phyloP scores from a whole-genome alignment of 2,888 invertebrate species.

The Hirtodrosophila cameraria region DNA sequence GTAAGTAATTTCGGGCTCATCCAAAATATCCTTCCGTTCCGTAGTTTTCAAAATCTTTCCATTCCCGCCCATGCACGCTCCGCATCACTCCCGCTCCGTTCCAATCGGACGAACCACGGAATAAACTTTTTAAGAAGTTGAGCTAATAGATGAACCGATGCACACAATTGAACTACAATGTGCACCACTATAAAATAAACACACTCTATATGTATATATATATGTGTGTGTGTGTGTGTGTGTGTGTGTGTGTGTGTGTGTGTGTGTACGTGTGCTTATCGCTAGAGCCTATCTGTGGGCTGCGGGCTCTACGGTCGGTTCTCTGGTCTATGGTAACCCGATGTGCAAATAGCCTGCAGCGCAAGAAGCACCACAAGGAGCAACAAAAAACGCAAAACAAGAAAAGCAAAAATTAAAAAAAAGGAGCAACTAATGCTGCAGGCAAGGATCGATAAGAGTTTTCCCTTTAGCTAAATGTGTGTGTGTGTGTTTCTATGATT shows the following conservation, averaged over 20 bases:
- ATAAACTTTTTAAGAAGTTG: no score
- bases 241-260: slow-evolving; percentile 14
- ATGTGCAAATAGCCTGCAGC: slow-evolving; percentile 60
- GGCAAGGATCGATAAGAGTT: slow-evolving; percentile 46
- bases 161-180: no score
- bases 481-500: slow-evolving; percentile 17
- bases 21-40: no score
- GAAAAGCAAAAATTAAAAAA: slow-evolving; percentile 14
- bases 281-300: slow-evolving; percentile 34
- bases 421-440: slow-evolving; percentile 53
- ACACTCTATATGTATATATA: no score
- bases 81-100: no score
- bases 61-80: no score
- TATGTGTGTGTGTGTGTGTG: not conserved
- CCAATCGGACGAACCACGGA: no score
- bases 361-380: slow-evolving; percentile 35
- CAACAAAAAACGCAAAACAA: not conserved
- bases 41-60: no score
- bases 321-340: slow-evolving; percentile 49
- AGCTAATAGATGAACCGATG: no score
- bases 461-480: not conserved
- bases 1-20: no score
- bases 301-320: no score
- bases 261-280: slow-evolving; percentile 38
- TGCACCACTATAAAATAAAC: no score